A percentile compares a stretch with the other conserved stretches of the same genome.
These are phyloP conservation scores for Ariolimax columbianus DNA, from an alignment of 2,888 invertebrate species.

Conservation along the genomic window DNA sequence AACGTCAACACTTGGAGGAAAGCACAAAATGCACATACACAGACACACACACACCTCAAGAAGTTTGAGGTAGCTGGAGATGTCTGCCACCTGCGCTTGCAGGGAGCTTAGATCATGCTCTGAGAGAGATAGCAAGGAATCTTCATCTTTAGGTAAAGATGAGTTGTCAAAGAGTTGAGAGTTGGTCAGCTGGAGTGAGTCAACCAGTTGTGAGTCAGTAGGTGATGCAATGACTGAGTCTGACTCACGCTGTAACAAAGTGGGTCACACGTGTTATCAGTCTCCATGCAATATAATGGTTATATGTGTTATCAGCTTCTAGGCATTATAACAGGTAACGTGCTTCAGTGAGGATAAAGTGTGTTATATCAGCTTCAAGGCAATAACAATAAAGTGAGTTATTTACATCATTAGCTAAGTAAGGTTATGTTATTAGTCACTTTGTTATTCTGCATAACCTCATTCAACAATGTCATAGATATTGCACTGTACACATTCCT, in stretches of 20 bases:
- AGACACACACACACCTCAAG: conserved; percentile 63
- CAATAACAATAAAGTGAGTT: neutral
- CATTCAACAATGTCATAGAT: too few relatives aligned
- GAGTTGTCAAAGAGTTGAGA: conserved; percentile 28
- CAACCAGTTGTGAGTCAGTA: conserved; percentile 35
- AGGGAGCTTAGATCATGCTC: conserved; percentile 52
- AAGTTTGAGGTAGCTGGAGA: conserved; percentile 60
- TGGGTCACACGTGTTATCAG: neutral
- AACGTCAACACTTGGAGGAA: neutral
- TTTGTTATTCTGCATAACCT: too few relatives aligned
- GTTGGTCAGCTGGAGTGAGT: conserved; percentile 22
- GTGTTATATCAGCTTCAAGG: neutral
- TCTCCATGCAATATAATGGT: neutral
- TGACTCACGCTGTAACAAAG: conserved; percentile 32
- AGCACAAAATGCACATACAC: conserved; percentile 17
- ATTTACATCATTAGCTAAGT: neutral
- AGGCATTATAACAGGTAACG: too few relatives aligned
- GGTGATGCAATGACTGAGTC: conserved; percentile 31
- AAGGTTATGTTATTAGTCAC: neutral
- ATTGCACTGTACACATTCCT: too few relatives aligned
- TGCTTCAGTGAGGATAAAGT: neutral
- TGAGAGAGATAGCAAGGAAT: conserved; percentile 43
- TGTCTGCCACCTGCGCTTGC: conserved; percentile 62
- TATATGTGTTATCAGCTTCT: too few relatives aligned
- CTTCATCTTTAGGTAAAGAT: conserved; percentile 24